Evolutionary conservation across 2,888 invertebrate species (phyloP).

Genomic region (Dendrolimus pini): DNA sequence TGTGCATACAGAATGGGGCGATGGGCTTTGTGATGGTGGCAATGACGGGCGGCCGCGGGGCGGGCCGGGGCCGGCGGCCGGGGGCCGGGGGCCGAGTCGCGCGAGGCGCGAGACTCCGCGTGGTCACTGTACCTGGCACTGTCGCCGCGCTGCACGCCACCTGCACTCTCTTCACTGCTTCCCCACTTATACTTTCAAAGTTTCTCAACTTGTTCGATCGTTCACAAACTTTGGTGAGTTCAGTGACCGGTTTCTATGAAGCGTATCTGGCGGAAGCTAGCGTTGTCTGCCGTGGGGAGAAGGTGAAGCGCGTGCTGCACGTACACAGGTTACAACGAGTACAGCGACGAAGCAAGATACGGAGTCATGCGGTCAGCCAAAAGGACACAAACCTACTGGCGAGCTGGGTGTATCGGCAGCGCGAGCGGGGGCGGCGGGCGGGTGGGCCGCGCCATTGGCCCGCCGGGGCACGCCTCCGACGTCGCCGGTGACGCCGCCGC

Average conservation of each 20-base stretch:
- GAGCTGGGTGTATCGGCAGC: constrained; percentile 56
- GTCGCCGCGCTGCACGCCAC: constrained; percentile 47
- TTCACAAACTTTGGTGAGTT: constrained; percentile 48
- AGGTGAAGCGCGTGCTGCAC: constrained; percentile 66
- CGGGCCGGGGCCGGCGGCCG: constrained; percentile 24
- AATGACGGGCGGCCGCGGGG: constrained; percentile 41
- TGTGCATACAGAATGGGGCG: constrained; percentile 5
- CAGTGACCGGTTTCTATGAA: constrained; percentile 35
- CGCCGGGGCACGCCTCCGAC: constrained; percentile 66
- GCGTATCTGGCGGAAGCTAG: constrained; percentile 59
- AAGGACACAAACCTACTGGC: constrained; percentile 78
- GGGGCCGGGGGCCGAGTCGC: constrained; percentile 20
- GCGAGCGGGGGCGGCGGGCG: constrained; percentile 54
- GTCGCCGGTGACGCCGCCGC: constrained; percentile 45
- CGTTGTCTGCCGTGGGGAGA: constrained; percentile 40
- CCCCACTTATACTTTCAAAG: constrained; percentile 44
- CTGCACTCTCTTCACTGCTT: constrained; percentile 51
- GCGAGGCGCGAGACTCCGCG: constrained; percentile 24
- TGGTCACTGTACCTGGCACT: constrained; percentile 60
- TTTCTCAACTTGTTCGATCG: constrained; percentile 40
- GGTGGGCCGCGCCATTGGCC: constrained; percentile 65
- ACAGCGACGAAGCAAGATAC: constrained; percentile 75
- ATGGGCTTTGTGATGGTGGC: constrained; percentile 29
- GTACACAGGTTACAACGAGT: constrained; percentile 67
- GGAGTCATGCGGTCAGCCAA: constrained; percentile 78